Percentiles rank a stretch among this genome's conserved stretches.
phyloP scores from a whole-genome alignment of 1,140 invertebrate genomes.

The Neocloeon triangulifer region DNA sequence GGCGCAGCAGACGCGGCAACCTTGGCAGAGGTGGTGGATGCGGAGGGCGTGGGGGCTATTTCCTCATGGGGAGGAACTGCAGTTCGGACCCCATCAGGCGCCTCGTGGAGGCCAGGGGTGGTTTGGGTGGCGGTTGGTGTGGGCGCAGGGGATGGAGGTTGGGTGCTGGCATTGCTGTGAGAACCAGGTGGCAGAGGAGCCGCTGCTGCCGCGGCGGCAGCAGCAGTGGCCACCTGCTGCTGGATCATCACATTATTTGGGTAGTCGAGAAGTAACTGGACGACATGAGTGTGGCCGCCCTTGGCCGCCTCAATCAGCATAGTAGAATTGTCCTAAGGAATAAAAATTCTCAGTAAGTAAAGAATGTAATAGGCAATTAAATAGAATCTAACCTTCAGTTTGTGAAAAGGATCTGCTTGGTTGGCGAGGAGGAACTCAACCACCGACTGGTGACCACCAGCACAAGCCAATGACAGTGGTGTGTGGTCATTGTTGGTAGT shows the following conservation, averaged over 20 bases:
- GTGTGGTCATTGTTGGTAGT: conserved; percentile 98
- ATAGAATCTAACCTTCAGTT: conserved; percentile 69
- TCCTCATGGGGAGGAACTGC: too few relatives aligned
- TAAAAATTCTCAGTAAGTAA: conserved; percentile 2
- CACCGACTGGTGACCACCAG: conserved; percentile 78
- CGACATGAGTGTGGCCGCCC: conserved; percentile 86
- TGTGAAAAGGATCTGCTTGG: conserved; percentile 86
- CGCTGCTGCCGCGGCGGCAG: too few relatives aligned
- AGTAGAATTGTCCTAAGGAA: conserved; percentile 73
- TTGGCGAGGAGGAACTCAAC: conserved; percentile 76
- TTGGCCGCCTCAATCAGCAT: conserved; percentile 97
- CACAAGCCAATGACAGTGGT: conserved; percentile 88
- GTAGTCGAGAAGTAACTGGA: conserved; percentile 85
- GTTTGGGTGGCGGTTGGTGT: too few relatives aligned
- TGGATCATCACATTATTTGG: conserved; percentile 64
- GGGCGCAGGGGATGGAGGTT: too few relatives aligned
- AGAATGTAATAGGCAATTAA: too few relatives aligned
- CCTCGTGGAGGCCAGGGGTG: too few relatives aligned
- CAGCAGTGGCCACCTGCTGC: too few relatives aligned
- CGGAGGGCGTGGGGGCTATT: too few relatives aligned
- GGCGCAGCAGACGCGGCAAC: not conserved
- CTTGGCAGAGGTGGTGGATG: too few relatives aligned
- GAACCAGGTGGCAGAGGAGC: too few relatives aligned
- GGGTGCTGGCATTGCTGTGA: too few relatives aligned
- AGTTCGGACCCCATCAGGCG: too few relatives aligned